Percentiles rank a stretch among this genome's conserved stretches.
Conservation (phyloP, 1,140 invertebrate species). For the Camponotus floridanus region DNA sequence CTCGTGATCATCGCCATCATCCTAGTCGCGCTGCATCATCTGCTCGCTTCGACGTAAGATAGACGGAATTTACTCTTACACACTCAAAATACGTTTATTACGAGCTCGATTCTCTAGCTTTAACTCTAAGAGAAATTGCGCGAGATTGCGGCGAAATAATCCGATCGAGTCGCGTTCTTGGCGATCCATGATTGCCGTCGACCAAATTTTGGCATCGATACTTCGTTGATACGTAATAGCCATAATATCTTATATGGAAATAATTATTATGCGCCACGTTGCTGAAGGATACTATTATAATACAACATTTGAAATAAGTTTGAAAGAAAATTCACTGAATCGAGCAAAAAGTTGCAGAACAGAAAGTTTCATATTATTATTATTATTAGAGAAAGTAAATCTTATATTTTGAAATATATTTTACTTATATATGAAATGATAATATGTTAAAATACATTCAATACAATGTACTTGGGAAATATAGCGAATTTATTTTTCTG, state of each 20-base stretch:
- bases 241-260: background rate
- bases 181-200: background rate
- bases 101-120: conserved; percentile 32
- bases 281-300: conserved; percentile 14
- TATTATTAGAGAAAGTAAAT: background rate
- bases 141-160: background rate
- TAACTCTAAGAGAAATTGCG: conserved; percentile 13
- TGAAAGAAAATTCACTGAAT: background rate
- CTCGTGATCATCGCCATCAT: conserved; percentile 51
- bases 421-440: background rate
- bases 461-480: background rate
- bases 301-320: background rate
- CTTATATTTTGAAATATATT: background rate
- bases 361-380: background rate
- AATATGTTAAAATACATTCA: background rate
- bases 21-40: conserved; percentile 55
- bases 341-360: background rate
- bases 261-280: conserved; percentile 14
- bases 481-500: background rate
- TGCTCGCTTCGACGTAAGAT: conserved; percentile 68
- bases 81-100: conserved; percentile 40
- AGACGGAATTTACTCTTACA: conserved; percentile 36
- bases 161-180: conserved; percentile 36
- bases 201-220: background rate
- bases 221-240: conserved; percentile 18